phyloP scores from a whole-genome alignment of 2,113 vertebrate species.

The Corythornis vintsioides region DNA sequence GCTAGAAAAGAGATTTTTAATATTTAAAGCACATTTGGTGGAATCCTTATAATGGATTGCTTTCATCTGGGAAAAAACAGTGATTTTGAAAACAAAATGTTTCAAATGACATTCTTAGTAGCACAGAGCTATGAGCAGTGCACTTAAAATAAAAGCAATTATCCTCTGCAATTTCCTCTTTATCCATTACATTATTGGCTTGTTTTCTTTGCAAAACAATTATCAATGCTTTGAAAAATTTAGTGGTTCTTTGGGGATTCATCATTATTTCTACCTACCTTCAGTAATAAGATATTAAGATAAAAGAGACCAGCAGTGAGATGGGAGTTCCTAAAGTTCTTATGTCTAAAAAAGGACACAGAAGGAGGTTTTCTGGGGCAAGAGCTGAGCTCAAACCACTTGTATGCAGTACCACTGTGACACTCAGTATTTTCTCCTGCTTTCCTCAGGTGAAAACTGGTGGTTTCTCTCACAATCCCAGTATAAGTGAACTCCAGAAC shows the following conservation, averaged over 20 bases:
- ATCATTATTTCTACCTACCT: not conserved
- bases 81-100: slow-evolving; percentile 62
- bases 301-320: not conserved
- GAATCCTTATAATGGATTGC: slow-evolving; percentile 63
- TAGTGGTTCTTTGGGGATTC: not conserved
- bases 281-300: not conserved
- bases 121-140: not conserved
- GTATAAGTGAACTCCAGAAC: not conserved
- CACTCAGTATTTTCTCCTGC: not conserved
- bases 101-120: slow-evolving; percentile 57
- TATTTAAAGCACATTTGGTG: slow-evolving; percentile 72
- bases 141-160: slow-evolving; percentile 48
- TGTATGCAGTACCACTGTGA: not conserved
- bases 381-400: not conserved
- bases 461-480: not conserved
- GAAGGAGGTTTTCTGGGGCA: not conserved
- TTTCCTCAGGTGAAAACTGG: not conserved
- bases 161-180: slow-evolving; percentile 39
- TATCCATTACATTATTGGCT: not conserved
- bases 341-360: not conserved
- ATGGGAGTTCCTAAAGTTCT: not conserved
- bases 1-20: slow-evolving; percentile 62
- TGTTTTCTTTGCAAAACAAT: slow-evolving; percentile 24
- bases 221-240: not conserved
- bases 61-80: slow-evolving; percentile 69